Base-by-base conservation (phyloP, 2,113 vertebrate genomes). In the Lipotes vexillifer region DNA sequence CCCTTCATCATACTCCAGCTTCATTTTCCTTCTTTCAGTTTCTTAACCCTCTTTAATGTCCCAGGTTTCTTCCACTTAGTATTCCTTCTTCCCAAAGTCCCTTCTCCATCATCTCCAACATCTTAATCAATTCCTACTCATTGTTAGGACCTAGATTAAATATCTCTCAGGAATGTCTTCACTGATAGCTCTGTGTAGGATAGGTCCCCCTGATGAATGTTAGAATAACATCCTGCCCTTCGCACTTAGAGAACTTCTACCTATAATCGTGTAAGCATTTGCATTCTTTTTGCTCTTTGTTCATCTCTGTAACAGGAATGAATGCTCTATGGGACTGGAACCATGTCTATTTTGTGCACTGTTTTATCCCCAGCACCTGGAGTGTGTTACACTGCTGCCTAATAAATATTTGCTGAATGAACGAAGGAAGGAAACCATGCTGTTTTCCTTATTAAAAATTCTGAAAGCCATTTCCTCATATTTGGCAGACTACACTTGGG, bases 401-500 rank as follows among this genome's bases (percentile, higher is more conserved):
- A 77, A 49, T 71, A 88, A 88, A 55, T 38, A 74, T 78, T 77
- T 93, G 55, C 41, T 71, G 49, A 94, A 75, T 69, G 49, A 83
- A 74, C 46, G 13, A 89, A 83, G 78, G n/a, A 93, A 94, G 74
- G n/a, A 93, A 95, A 74, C 65, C 33, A 31, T 0, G 27, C 1
- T 61, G 4, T 78, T 94, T 97, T 91, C 17, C 31, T 94, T 84
- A 68, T 72, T 90, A 55, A 96, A 95, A 93, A 84, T 81, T 20
- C n/a, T 41, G 38, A 14, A 80, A 93, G 41, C 21, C 33, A 29
- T 85, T 68, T 72, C 46, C 41, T 81, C 31, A 33, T 41, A 72
- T 88, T 77, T 94, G 61, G 65, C 46, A 87, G 11, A 27, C 6
- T 23, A 89, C 59, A 38, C 33, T 75, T 86, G 31, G 49, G 38